Evolutionary conservation across 2,888 invertebrate species (phyloP), one percentile per base, ranked within the genome.

Genomic region (Catocala nupta): DNA sequence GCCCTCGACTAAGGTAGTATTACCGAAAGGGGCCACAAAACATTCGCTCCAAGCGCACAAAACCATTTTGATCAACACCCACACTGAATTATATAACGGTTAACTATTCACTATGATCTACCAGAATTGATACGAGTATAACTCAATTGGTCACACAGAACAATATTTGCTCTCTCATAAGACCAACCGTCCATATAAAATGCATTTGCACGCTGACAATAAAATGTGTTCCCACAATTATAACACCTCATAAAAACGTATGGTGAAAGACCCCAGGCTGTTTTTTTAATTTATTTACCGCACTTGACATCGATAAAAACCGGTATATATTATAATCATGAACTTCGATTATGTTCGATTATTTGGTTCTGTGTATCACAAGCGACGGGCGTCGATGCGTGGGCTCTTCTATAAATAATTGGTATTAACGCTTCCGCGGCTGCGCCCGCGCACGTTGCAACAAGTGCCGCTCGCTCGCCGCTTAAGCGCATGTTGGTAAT

Each of bases 331-430:
- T 67, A 65, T 55, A 63, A 8, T 66, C 68, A 70, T 78, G 78
- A 78, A 76, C 76, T 76, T 76, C 70, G 75, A 71, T 74, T 69
- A 36, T 59, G 50, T 77, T 59, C 77, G 64, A 75, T 71, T 68
- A 74, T 70, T 75, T 63, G 65, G 63, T 77, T 71, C 71, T 75
- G 63, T 61, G 66, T 45, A 55, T 50, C 55, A 50, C 16, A 55
- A 60, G 49, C 55, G 8, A 16, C 50, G 54, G 59, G 53, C 74
- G 77, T 68, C 62, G 73, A 62, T 65, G 84, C 76, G 90, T 88
- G 80, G 89, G 90, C 79, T 85, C 76, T 65, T 73, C 79, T 80
- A 85, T 87, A 87, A 88, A 86, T 75, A 63, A 72, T 75, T 66
- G 63, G 65, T 66, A 39, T 36, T 52, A 66, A 64, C 69, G 78